Evolutionary conservation across 2,888 invertebrate species (phyloP).

Genomic region (Tanypteryx hageni): DNA sequence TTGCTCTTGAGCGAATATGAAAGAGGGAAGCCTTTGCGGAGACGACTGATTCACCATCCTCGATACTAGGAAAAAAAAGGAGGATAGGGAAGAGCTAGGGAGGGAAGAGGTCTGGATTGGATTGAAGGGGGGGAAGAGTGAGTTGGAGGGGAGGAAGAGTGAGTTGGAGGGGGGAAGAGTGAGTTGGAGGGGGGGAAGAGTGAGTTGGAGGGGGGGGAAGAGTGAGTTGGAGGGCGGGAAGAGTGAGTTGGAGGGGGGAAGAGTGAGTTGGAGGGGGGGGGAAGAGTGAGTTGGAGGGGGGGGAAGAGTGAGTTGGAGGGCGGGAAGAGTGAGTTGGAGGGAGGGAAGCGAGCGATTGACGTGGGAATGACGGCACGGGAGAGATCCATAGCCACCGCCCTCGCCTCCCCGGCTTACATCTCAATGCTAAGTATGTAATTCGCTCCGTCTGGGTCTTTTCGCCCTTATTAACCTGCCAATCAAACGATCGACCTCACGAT

Average conservation of each 20-base stretch:
- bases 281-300: not conserved
- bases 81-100: not conserved
- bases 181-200: not conserved
- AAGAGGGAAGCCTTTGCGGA: conserved; percentile 9
- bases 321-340: no score
- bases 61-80: not conserved
- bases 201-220: not conserved
- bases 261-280: not conserved
- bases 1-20: not conserved
- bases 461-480: not conserved
- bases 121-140: not conserved
- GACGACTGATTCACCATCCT: conserved; percentile 2
- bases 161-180: no score
- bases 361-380: not conserved
- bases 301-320: not conserved
- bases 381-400: not conserved
- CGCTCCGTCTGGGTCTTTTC: not conserved
- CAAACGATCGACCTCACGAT: not conserved
- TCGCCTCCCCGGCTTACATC: not conserved
- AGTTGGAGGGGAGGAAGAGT: not conserved
- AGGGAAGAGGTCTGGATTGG: not conserved
- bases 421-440: not conserved
- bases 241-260: not conserved
- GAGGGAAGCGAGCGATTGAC: not conserved
- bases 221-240: no score